Evolutionary conservation across 2,888 invertebrate genomes (phyloP), one percentile per base, ranked within the genome.

Genomic region (Amiota mariae): DNA sequence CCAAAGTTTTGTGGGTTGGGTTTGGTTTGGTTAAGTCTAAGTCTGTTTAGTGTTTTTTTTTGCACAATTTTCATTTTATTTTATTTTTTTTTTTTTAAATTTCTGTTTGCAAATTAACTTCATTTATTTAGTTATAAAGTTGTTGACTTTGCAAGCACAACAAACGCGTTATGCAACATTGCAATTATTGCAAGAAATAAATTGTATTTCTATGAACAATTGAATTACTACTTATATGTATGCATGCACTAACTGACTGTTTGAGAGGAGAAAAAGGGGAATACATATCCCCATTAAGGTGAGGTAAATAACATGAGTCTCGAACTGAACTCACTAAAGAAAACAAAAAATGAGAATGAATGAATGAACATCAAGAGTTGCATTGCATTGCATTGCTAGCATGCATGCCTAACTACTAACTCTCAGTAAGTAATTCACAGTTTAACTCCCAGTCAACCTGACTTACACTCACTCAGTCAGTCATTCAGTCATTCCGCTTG

Each of bases 71-170:
- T 36, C 36, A 36, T 36, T 36, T 36, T 2, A 36, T 6, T 36
- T 36, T n/a, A n/a, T n/a, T n/a, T n/a, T n/a, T n/a, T n/a, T n/a
- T n/a, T n/a, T n/a, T n/a, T n/a, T n/a, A n/a, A n/a, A n/a, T 36
- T 36, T 36, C 8, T 36, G 36, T 36, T 36, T 36, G 63, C 36
- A 63, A 63, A 63, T 63, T 63, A 63, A 63, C 63, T 63, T 63
- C 63, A 63, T 63, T 63, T 63, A 46, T 36, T 63, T 63, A 63
- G 56, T 59, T n/a, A 20, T 24, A 59, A 20, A 59, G 59, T 59
- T 11, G 59, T 18, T 20, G 59, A 59, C 59, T 11, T 59, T 15
- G 59, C 59, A 59, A 59, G 18, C 59, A 24, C 59, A 59, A 59
- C 12, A 13, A 18, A n/a, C 12, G 20, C 11, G 63, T 63, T 63